Conservation (phyloP, 2,113 vertebrate species). For the Lasiurus borealis region DNA sequence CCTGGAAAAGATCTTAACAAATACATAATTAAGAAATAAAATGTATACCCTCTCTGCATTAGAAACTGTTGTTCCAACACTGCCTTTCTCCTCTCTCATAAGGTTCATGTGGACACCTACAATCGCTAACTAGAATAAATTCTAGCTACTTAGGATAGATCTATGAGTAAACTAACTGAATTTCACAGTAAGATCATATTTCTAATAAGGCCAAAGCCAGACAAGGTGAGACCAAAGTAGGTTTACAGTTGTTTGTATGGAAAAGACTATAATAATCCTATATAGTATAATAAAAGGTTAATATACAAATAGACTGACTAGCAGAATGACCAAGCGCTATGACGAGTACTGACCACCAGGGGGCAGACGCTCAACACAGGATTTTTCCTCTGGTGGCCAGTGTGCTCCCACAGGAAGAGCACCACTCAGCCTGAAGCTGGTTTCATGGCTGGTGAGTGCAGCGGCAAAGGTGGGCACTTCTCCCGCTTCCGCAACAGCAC, state of each 20-base stretch:
- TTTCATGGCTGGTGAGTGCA: no score
- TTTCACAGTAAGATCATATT: neutral
- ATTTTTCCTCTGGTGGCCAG: no score
- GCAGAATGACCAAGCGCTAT: no score
- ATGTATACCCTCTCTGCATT: neutral
- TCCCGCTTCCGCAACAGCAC: no score
- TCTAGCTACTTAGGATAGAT: neutral
- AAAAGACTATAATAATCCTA: neutral
- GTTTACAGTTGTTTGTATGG: neutral
- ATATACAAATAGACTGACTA: no score
- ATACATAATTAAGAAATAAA: neutral
- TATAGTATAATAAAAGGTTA: no score
- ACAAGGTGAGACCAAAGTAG: neutral
- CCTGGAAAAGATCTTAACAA: neutral
- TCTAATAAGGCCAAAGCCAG: neutral
- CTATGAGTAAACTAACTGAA: neutral
- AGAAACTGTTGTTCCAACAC: neutral
- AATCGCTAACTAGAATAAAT: neutral
- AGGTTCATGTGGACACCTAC: neutral
- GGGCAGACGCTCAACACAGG: no score
- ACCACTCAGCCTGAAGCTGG: no score
- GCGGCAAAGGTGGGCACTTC: no score
- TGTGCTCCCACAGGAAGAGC: no score
- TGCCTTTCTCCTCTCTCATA: neutral
- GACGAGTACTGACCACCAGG: no score